These are phyloP conservation scores for Hirundo rustica DNA, from an alignment of 2,797 vertebrate genomes.

Conservation along the genomic window DNA sequence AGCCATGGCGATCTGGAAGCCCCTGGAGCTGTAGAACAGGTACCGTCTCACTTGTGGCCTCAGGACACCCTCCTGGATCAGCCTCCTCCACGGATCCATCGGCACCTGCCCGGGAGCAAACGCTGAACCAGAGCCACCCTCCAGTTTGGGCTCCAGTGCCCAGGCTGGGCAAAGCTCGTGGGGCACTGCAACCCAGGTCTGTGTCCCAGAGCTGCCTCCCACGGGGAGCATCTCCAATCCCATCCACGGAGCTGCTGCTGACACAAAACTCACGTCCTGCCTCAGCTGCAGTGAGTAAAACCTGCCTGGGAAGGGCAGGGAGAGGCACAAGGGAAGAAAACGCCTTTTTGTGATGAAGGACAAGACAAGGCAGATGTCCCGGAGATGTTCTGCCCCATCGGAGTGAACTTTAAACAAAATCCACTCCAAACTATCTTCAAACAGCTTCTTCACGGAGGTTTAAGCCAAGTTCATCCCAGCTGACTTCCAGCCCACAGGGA, in stretches of 20 bases:
- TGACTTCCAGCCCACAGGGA: not conserved
- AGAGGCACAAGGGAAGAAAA: not conserved
- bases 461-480: not conserved
- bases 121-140: not conserved
- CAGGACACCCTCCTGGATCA: conserved; percentile 70
- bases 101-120: conserved; percentile 59
- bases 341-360: not conserved
- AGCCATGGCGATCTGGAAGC: conserved; percentile 68
- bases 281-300: not conserved
- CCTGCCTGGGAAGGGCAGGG: not conserved
- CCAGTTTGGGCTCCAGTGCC: not conserved
- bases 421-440: not conserved
- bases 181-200: too few relatives aligned
- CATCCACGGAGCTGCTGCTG: not conserved
- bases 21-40: conserved; percentile 78
- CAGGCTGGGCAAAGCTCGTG: accelerated
- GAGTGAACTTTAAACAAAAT: not conserved
- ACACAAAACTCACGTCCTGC: not conserved
- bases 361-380: not conserved
- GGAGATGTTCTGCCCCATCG: not conserved
- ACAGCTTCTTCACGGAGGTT: not conserved
- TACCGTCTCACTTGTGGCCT: conserved; percentile 74
- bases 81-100: conserved; percentile 35
- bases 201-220: not conserved
- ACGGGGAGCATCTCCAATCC: accelerated